Base-by-base conservation (phyloP, 2,888 invertebrate genomes). In the Athripsodes cinereus region DNA sequence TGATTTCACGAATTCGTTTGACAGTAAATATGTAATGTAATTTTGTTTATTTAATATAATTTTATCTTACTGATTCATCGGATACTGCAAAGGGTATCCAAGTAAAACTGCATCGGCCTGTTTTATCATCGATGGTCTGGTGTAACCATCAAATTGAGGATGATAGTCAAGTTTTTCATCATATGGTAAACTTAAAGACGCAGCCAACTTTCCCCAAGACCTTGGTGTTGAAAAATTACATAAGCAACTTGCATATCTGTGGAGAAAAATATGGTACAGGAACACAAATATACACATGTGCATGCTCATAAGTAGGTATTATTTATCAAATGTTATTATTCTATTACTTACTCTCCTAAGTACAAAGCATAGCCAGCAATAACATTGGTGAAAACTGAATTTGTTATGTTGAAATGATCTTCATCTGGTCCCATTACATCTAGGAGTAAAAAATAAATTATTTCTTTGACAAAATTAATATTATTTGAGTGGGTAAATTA, bases 341-440 rank as follows among this genome's bases (percentile, higher is more conserved):
- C 40, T 35, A 60, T 20, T 31, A 72, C 75, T 73, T 69, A 83
- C 78, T 78, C 74, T 20, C 81, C 81, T 64, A 83, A 76, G 64
- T 82, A 78, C 1, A 84, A 68, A 0, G 82, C 79, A 57, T 80
- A 78, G 35, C 81, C 81, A 34, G 80, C 79, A 0, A 81, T 75
- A 0, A 82, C 80, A 65, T 83, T 84, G 1, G 84, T 83, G 62
- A 80, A 83, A 0, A 72, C 79, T 2, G 81, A 82, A 60, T 83
- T 83, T 19, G 75, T 76, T 1, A 83, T 71, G 64, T 82, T 78
- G 21, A 67, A 71, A 66, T 83, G 82, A 66, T 83, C 81, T 72
- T 84, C 84, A 63, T 83, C 83, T 1, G 83, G 84, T 1, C 84
- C 83, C 83, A 83, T 83, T 2, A 84, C 80, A 70, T 77, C 80